A percentile compares a stretch with the other conserved stretches of the same genome.
These are phyloP conservation scores for Callorhinus ursinus DNA, from an alignment of 2,113 vertebrate genomes.

Conservation along the genomic window DNA sequence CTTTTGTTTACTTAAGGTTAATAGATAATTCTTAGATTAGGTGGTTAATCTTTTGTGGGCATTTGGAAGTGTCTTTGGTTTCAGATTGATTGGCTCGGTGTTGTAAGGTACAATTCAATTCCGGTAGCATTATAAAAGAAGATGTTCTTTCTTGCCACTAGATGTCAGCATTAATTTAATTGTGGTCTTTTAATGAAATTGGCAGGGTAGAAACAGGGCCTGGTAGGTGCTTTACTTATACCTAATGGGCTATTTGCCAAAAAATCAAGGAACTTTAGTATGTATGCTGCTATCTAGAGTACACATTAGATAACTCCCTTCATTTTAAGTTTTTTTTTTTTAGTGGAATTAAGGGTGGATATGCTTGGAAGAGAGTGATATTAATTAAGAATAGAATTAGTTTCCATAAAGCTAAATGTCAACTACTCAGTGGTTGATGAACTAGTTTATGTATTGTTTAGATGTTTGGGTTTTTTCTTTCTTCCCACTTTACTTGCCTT, in stretches of 20 bases:
- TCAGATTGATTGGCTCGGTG: neutral
- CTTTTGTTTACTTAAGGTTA: slow-evolving; percentile 14
- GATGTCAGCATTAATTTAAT: slow-evolving; percentile 77
- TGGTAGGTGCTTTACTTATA: neutral
- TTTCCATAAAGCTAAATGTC: slow-evolving; percentile 23
- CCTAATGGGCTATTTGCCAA: neutral
- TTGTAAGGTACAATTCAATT: slow-evolving; percentile 33
- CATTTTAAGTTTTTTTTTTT: neutral
- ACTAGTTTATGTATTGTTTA: neutral
- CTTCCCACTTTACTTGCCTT: neutral
- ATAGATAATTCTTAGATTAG: slow-evolving; percentile 50
- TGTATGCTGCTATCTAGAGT: neutral
- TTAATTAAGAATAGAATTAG: slow-evolving; percentile 9
- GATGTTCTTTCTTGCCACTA: slow-evolving; percentile 72
- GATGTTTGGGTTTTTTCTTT: neutral
- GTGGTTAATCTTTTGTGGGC: neutral
- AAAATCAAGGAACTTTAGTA: slow-evolving; percentile 21
- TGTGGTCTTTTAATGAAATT: neutral
- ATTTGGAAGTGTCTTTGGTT: slow-evolving; percentile 19
- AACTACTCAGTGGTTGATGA: neutral
- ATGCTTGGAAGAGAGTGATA: neutral
- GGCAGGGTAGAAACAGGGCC: neutral
- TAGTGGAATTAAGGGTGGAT: neutral
- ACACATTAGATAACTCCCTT: slow-evolving; percentile 11
- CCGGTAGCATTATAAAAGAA: slow-evolving; percentile 1